phyloP scores from a whole-genome alignment of 2,888 invertebrate species.

The Orthosia gothica region DNA sequence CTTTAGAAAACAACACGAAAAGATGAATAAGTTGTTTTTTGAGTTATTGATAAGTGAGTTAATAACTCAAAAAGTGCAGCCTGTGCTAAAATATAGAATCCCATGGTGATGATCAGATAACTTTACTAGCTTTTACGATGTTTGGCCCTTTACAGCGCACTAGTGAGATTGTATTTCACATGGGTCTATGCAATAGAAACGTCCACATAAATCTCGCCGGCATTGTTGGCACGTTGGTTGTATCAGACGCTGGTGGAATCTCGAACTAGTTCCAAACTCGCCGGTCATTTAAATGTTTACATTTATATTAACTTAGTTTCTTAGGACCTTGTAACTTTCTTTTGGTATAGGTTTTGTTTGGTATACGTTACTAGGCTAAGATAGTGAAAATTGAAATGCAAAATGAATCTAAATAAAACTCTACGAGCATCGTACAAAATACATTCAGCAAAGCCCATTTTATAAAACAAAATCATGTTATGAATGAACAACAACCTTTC shows the following conservation, averaged over 20 bases:
- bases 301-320: neutral
- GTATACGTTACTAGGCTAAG: too few relatives aligned
- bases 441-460: neutral
- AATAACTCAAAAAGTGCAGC: too few relatives aligned
- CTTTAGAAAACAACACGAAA: too few relatives aligned
- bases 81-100: too few relatives aligned
- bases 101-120: too few relatives aligned
- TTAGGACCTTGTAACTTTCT: neutral
- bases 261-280: conserved; percentile 7
- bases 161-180: neutral
- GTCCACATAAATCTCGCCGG: conserved; percentile 1
- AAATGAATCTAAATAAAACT: neutral
- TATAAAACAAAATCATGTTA: conserved; percentile 4
- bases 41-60: too few relatives aligned
- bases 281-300: neutral
- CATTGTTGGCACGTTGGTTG: neutral
- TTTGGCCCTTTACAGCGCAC: neutral
- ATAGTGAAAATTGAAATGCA: neutral
- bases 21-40: too few relatives aligned
- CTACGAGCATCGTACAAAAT: neutral
- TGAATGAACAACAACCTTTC: conserved; percentile 24
- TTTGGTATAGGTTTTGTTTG: too few relatives aligned
- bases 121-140: too few relatives aligned
- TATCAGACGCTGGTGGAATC: neutral
- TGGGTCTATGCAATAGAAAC: neutral